phyloP scores from a whole-genome alignment of 2,113 vertebrate genomes.

The Eulemur rufifrons region DNA sequence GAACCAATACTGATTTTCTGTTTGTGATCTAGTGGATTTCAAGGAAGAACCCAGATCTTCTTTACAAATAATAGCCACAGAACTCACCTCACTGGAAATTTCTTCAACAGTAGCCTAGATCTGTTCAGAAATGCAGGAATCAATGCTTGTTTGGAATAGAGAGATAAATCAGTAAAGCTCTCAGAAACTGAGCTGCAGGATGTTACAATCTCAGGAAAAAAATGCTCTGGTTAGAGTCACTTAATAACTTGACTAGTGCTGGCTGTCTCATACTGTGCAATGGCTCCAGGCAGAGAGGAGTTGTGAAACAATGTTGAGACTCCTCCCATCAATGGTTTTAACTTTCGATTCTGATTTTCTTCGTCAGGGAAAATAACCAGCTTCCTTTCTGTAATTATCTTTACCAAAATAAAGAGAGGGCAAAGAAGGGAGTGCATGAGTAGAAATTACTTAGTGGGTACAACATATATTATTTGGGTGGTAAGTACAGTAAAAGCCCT shows the following conservation, averaged over 20 bases:
- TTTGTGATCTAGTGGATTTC: not conserved
- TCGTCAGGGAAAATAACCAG: not conserved
- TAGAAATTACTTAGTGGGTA: no score
- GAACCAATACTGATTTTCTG: not conserved
- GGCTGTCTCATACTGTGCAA: not conserved
- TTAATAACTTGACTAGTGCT: no score
- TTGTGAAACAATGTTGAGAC: not conserved
- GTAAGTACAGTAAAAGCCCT: no score
- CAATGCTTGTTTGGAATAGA: not conserved
- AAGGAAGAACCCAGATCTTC: not conserved
- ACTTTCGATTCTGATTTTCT: not conserved
- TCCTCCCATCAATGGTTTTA: not conserved
- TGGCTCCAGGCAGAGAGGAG: fast-evolving
- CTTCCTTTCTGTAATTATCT: not conserved
- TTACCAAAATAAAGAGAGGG: not conserved
- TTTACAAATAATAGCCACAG: not conserved
- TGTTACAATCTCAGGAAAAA: not conserved
- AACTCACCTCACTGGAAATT: not conserved
- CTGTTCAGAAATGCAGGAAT: not conserved
- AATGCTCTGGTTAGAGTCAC: no score
- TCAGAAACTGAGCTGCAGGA: not conserved
- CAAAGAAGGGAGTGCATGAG: no score
- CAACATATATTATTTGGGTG: no score
- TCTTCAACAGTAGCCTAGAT: not conserved
- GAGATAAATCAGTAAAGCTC: not conserved